These are phyloP conservation scores for Serripes groenlandicus DNA, from an alignment of 2,888 invertebrate species.

Conservation along the genomic window DNA sequence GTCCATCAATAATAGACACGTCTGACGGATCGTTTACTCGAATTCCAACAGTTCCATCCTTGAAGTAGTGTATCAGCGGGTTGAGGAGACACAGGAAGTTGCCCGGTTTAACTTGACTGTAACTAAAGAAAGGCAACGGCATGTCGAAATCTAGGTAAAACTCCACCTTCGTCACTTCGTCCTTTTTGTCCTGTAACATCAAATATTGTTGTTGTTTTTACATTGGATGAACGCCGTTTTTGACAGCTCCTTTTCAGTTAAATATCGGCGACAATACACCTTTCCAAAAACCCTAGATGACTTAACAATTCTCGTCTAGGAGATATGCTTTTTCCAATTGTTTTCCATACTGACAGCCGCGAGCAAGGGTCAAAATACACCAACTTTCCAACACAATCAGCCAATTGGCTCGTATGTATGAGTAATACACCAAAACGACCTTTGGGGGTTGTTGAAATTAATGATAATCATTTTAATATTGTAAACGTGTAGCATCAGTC, in stretches of 20 bases:
- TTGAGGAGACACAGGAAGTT: constrained; percentile 6
- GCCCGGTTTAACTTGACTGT: constrained; percentile 15
- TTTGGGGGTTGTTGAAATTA: no score
- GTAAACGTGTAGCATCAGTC: no score
- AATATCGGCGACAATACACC: background rate
- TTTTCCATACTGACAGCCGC: background rate
- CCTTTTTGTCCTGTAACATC: constrained; percentile 12
- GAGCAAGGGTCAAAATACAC: background rate
- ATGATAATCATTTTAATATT: no score
- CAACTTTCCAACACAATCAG: no score
- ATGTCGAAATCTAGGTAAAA: constrained; percentile 18
- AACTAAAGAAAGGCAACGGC: constrained; percentile 12
- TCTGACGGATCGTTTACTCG: constrained; percentile 19
- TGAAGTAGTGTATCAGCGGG: constrained; percentile 7
- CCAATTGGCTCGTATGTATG: no score
- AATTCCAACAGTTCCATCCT: constrained; percentile 18
- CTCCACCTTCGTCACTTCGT: constrained; percentile 6
- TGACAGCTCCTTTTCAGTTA: no score
- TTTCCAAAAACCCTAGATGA: background rate
- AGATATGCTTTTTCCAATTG: background rate
- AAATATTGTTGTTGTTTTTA: no score
- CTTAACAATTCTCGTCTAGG: background rate
- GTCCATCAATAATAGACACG: constrained; percentile 4
- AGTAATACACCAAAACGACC: no score
- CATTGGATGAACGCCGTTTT: no score